Conservation (phyloP, 2,797 vertebrate genomes). For the Jordanella pulchra region DNA sequence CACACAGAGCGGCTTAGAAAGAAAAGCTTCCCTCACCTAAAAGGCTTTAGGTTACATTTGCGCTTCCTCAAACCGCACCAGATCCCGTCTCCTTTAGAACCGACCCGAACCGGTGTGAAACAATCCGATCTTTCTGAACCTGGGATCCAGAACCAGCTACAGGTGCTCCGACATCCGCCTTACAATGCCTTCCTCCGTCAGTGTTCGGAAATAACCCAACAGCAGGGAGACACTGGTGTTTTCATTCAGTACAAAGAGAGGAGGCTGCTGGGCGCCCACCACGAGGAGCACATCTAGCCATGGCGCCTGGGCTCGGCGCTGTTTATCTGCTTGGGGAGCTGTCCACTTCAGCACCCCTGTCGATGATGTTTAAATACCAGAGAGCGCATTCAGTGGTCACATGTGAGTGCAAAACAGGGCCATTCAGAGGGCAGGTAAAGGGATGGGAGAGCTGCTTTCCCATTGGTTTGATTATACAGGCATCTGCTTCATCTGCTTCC, state of each 20-base stretch:
- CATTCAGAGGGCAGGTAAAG: constrained; percentile 35
- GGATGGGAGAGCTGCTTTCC: constrained; percentile 25
- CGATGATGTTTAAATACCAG: constrained; percentile 68
- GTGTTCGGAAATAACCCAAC: constrained; percentile 14
- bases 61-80: constrained; percentile 53
- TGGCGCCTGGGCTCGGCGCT: constrained; percentile 9
- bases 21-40: constrained; percentile 71
- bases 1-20: constrained; percentile 71
- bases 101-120: constrained; percentile 23
- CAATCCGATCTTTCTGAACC: constrained; percentile 12
- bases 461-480: constrained; percentile 51
- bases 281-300: not conserved
- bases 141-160: constrained; percentile 50
- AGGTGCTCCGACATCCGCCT: constrained; percentile 61
- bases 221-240: constrained; percentile 1
- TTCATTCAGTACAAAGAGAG: not conserved
- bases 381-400: constrained; percentile 65
- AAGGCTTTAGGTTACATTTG: constrained; percentile 71
- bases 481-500: constrained; percentile 4
- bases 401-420: constrained; percentile 53
- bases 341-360: constrained; percentile 57
- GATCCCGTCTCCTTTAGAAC: constrained; percentile 28
- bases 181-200: not conserved
- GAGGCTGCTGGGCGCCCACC: not conserved
- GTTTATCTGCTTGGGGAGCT: constrained; percentile 38